Percentiles rank a stretch among this genome's conserved stretches.
phyloP scores from a whole-genome alignment of 1,140 invertebrate species.

The Anoplolepis gracilipes region DNA sequence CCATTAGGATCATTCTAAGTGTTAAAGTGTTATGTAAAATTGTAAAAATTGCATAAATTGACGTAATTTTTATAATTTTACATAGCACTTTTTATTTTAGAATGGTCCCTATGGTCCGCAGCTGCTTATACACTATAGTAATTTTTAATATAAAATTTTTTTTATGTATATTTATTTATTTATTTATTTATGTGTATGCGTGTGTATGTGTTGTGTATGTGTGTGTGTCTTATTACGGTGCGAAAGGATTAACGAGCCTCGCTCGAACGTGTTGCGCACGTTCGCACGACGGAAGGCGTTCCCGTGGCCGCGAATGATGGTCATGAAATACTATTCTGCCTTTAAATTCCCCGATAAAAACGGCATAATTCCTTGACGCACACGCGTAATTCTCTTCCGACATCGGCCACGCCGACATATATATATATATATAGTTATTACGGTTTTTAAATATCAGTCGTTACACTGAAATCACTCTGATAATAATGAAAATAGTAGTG shows the following conservation, averaged over 20 bases:
- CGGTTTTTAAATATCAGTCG: constrained; percentile 23
- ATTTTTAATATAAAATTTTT: no score
- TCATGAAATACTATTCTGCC: constrained; percentile 30
- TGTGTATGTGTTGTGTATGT: no score
- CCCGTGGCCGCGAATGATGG: constrained; percentile 4
- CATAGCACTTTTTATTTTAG: no score
- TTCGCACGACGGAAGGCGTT: constrained; percentile 14
- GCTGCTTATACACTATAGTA: no score
- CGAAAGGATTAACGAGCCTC: constrained; percentile 14
- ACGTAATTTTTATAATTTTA: no score
- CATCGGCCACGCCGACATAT: not conserved
- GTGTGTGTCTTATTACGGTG: constrained; percentile 1
- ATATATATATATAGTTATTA: constrained; percentile 33
- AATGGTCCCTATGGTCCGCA: no score
- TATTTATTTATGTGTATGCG: not conserved
- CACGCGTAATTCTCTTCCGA: constrained; percentile 6
- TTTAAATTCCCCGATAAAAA: constrained; percentile 27
- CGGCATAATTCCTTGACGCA: not conserved
- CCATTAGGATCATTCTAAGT: no score
- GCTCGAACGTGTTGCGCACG: constrained; percentile 10
- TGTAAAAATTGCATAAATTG: no score
- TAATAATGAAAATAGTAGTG: constrained; percentile 23
- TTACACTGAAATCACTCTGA: not conserved
- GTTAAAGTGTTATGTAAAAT: no score
- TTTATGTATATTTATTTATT: no score